A percentile compares a stretch with the other conserved stretches of the same genome.
These are phyloP conservation scores for Todus mexicanus DNA, from an alignment of 2,797 vertebrate genomes.

Conservation along the genomic window DNA sequence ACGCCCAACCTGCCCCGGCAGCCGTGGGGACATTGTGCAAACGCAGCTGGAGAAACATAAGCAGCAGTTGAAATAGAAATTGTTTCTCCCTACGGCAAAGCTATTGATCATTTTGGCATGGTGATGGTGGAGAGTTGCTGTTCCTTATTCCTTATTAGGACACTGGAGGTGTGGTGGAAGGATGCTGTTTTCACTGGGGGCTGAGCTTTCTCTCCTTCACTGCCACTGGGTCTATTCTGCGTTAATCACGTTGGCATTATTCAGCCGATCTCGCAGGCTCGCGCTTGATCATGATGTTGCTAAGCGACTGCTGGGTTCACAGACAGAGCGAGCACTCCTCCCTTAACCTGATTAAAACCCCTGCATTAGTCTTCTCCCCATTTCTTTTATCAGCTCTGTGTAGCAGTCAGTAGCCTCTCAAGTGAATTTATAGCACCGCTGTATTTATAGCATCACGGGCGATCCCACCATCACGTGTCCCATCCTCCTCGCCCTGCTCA, in stretches of 20 bases:
- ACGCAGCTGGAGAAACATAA: neutral
- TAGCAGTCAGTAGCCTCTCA: neutral
- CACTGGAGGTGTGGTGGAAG: neutral
- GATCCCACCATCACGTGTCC: fast-evolving
- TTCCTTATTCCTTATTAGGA: neutral
- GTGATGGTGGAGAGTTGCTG: neutral
- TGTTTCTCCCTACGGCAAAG: neutral
- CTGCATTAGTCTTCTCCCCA: neutral
- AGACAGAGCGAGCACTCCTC: slow-evolving; percentile 71
- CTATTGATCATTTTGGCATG: neutral
- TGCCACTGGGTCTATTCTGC: neutral
- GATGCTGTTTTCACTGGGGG: neutral
- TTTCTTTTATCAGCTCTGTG: neutral
- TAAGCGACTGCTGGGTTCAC: slow-evolving; percentile 74
- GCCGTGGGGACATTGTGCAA: neutral
- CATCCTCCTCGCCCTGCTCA: fast-evolving
- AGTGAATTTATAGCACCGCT: neutral
- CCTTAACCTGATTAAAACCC: slow-evolving; percentile 42
- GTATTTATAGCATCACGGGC: neutral
- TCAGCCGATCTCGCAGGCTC: slow-evolving; percentile 64
- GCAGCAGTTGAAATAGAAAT: neutral
- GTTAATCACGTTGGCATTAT: slow-evolving; percentile 66
- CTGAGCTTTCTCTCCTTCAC: neutral
- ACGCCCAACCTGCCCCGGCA: neutral
- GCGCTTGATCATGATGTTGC: slow-evolving; percentile 75